Evolutionary conservation across 2,888 invertebrate genomes (phyloP).

Genomic region (Caenorhabditis zanzibari): DNA sequence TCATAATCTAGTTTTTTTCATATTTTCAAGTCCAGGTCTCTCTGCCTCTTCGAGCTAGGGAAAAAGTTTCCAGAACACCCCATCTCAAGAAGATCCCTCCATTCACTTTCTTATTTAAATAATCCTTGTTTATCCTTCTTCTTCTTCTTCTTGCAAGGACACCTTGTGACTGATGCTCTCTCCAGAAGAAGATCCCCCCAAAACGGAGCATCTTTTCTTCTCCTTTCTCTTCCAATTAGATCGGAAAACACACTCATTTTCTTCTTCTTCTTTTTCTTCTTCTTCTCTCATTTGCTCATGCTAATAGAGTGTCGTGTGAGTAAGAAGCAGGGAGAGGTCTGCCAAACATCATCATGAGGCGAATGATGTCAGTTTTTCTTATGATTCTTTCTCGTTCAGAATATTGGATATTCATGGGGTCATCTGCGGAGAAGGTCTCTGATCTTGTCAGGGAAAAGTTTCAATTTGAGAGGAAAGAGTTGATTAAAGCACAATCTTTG

Average conservation of each 20-base stretch:
- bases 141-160: conserved; percentile 25
- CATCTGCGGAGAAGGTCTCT: conserved; percentile 10
- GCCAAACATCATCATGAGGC: conserved; percentile 28
- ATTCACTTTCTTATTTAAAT: neutral
- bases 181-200: neutral
- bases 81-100: neutral
- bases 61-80: neutral
- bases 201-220: conserved; percentile 2
- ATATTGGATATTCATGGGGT: neutral
- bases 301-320: conserved; percentile 34
- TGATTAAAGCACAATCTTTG: neutral
- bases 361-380: conserved; percentile 33
- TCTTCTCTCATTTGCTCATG: conserved; percentile 8
- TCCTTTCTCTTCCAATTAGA: conserved; percentile 21
- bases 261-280: conserved; percentile 2
- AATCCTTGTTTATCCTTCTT: conserved; percentile 31
- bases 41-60: no score
- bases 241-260: conserved; percentile 26
- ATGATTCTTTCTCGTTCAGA: conserved; percentile 7
- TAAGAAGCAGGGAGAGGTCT: conserved; percentile 13
- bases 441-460: conserved; percentile 11
- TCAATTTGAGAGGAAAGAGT: neutral
- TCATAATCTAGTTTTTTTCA: no score
- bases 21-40: no score
- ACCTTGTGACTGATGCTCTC: conserved; percentile 26